Conservation (phyloP, 1,140 invertebrate genomes). For the Vollenhovia emeryi region DNA sequence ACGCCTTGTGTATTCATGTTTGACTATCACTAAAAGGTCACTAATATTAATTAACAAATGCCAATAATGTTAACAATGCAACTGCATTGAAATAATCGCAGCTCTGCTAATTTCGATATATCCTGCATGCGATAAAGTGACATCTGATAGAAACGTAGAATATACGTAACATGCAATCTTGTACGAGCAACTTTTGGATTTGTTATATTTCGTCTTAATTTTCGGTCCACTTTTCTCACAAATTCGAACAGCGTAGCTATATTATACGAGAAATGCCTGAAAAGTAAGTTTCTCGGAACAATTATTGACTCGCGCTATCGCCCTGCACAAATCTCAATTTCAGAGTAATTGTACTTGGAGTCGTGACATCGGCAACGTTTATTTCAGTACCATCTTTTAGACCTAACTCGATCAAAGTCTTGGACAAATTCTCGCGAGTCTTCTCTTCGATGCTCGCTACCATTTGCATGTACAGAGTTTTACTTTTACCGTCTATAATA, state of each 20-base stretch:
- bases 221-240: neutral
- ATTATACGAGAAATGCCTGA: neutral
- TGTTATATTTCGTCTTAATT: neutral
- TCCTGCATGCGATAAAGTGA: neutral
- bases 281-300: neutral
- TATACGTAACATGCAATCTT: neutral
- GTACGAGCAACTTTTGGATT: neutral
- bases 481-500: constrained; percentile 92
- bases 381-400: constrained; percentile 93
- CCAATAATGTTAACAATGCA: neutral
- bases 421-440: constrained; percentile 94
- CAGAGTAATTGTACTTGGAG: constrained; percentile 91
- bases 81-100: neutral
- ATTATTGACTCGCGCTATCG: neutral
- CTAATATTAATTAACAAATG: neutral
- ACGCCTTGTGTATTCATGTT: neutral
- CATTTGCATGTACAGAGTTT: constrained; percentile 96
- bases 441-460: constrained; percentile 95
- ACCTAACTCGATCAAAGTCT: constrained; percentile 93
- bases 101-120: neutral
- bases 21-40: neutral
- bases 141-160: neutral
- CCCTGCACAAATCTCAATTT: constrained; percentile 87
- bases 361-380: constrained; percentile 95
- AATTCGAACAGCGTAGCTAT: neutral